These are phyloP conservation scores for Amblyornis subalaris DNA, from an alignment of 2,113 vertebrate genomes.

Conservation along the genomic window DNA sequence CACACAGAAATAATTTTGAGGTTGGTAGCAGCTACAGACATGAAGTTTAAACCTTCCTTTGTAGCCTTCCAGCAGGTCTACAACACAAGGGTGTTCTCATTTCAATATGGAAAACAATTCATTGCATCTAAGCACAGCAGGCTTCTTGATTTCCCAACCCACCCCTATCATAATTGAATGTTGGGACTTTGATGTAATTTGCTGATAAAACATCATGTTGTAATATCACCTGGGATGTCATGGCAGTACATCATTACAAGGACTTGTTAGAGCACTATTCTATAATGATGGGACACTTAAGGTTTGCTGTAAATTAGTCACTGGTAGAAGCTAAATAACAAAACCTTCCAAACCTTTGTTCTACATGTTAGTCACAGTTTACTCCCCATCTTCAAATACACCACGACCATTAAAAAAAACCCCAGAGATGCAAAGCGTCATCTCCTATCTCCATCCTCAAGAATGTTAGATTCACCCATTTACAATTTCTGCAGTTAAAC, in stretches of 20 bases:
- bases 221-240: neutral
- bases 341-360: constrained; percentile 4
- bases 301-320: constrained; percentile 40
- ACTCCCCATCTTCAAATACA: neutral
- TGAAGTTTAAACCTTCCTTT: neutral
- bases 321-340: neutral
- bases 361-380: neutral
- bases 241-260: neutral
- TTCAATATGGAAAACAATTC: neutral
- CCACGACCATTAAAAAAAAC: neutral
- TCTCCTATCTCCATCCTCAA: neutral
- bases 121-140: neutral
- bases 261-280: neutral
- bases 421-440: neutral
- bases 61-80: neutral
- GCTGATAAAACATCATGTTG: neutral
- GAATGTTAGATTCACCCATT: neutral
- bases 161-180: neutral
- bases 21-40: neutral
- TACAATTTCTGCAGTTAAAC: neutral
- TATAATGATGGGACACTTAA: neutral
- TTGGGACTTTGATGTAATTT: neutral
- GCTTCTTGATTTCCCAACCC: neutral
- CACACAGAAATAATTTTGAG: neutral
- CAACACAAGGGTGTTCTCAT: neutral